phyloP scores from a whole-genome alignment of 2,888 invertebrate species.

The Phalera bucephala region DNA sequence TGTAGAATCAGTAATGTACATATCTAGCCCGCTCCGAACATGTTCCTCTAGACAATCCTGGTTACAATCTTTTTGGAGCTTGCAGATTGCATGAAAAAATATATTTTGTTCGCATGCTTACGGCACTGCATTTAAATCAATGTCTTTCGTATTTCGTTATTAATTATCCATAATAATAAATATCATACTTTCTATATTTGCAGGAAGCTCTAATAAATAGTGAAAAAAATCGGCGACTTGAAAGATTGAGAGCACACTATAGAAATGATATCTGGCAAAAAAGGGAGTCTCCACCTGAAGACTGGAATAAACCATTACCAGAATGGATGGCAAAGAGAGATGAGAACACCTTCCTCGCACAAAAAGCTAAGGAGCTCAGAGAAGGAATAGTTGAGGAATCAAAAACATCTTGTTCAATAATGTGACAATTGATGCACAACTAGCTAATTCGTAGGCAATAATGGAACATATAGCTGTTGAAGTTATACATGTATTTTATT shows the following conservation, averaged over 20 bases:
- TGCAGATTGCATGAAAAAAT: too few species aligned
- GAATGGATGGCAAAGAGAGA: conserved; percentile 87
- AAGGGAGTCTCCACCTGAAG: conserved; percentile 87
- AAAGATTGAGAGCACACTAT: conserved; percentile 86
- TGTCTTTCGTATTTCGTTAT: too few species aligned
- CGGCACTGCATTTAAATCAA: too few species aligned
- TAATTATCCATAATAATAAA: too few species aligned
- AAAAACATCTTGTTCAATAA: conserved; percentile 56
- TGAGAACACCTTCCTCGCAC: conserved; percentile 85
- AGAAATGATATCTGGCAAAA: conserved; percentile 91
- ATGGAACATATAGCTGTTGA: too few species aligned
- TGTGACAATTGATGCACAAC: conserved; percentile 42
- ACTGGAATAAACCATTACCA: conserved; percentile 93
- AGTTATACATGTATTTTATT: too few species aligned
- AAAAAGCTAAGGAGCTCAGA: conserved; percentile 85
- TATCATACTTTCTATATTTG: conserved; percentile 6
- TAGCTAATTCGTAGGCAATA: too few species aligned
- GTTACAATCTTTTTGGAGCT: too few species aligned
- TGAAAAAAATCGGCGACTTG: conserved; percentile 85
- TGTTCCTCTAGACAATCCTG: too few species aligned
- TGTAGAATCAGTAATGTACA: too few species aligned
- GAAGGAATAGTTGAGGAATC: conserved; percentile 53
- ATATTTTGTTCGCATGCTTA: too few species aligned
- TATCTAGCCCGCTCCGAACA: too few species aligned
- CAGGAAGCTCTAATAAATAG: conserved; percentile 87